Percentiles rank a stretch among this genome's conserved stretches.
Conservation (phyloP, 23 tunicate species). For the Oikopleura dioica region DNA sequence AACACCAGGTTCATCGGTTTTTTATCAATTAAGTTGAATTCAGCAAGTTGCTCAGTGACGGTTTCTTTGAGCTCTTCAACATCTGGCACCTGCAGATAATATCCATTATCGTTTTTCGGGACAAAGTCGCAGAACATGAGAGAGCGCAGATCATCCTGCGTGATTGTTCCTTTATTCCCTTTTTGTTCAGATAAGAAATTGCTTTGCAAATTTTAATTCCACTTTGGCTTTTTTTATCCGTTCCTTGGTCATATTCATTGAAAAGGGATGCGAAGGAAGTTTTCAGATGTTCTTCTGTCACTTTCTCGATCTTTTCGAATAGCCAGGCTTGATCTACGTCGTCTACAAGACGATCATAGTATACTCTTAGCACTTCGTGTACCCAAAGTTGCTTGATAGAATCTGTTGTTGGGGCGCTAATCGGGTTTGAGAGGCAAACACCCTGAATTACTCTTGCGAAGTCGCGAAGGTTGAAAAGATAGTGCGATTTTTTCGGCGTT, state of each 20-base stretch:
- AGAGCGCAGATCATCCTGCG: slow-evolving; percentile 76
- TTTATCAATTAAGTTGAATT: slow-evolving; percentile 67
- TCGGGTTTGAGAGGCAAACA: neutral
- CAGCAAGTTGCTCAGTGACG: slow-evolving; percentile 56
- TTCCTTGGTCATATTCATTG: slow-evolving; percentile 36
- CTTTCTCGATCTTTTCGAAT: slow-evolving; percentile 21
- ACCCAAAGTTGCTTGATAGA: neutral
- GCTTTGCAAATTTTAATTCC: neutral
- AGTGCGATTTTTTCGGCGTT: slow-evolving; percentile 89
- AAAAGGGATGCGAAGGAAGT: slow-evolving; percentile 37
- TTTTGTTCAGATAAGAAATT: neutral
- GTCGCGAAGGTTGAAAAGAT: slow-evolving; percentile 73
- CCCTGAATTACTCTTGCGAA: slow-evolving; percentile 53
- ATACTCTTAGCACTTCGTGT: slow-evolving; percentile 58
- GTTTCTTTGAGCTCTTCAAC: slow-evolving; percentile 54
- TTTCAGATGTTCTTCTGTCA: slow-evolving; percentile 19
- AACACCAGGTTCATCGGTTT: slow-evolving; percentile 91
- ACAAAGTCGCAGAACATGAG: slow-evolving; percentile 82
- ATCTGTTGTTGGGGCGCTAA: neutral
- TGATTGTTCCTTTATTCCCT: neutral
- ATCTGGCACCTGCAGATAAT: slow-evolving; percentile 50
- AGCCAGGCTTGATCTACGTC: slow-evolving; percentile 56
- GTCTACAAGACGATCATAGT: slow-evolving; percentile 86
- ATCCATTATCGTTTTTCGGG: slow-evolving; percentile 57
- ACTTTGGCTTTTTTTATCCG: slow-evolving; percentile 36